phyloP scores from a whole-genome alignment of 2,797 vertebrate species.

The Premnoplex brunnescens region DNA sequence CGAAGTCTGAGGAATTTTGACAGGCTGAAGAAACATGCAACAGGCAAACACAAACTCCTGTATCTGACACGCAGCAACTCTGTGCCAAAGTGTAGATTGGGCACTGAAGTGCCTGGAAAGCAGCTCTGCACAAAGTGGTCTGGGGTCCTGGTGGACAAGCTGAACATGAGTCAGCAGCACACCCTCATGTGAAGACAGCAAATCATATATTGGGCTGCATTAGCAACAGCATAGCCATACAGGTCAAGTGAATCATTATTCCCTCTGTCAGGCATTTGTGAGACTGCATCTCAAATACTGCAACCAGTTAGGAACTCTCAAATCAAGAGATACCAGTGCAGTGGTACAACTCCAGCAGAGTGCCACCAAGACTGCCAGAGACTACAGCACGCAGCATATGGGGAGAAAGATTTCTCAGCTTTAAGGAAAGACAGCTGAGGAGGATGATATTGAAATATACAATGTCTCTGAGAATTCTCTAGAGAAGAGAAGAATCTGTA shows the following conservation, averaged over 20 bases:
- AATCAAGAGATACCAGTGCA: not conserved
- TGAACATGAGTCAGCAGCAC: not conserved
- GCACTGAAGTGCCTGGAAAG: not conserved
- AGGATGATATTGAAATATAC: not conserved
- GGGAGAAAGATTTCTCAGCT: not conserved
- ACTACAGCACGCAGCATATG: not conserved
- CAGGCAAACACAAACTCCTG: not conserved
- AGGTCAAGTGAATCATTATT: not conserved
- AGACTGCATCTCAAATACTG: not conserved
- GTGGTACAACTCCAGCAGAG: not conserved
- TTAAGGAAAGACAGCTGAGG: not conserved
- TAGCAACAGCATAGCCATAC: not conserved
- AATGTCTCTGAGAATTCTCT: not conserved
- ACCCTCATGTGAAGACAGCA: not conserved
- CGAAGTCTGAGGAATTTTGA: not conserved
- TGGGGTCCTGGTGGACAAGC: not conserved
- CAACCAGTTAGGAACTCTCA: not conserved
- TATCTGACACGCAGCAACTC: not conserved
- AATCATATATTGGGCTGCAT: no score
- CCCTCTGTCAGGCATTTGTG: not conserved
- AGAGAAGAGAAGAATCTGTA: not conserved
- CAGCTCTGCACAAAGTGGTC: not conserved
- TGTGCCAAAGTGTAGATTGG: not conserved
- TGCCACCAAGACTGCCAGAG: not conserved
- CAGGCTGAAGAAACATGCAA: not conserved